phyloP scores from a whole-genome alignment of 1,140 invertebrate genomes.

The Delia radicum region DNA sequence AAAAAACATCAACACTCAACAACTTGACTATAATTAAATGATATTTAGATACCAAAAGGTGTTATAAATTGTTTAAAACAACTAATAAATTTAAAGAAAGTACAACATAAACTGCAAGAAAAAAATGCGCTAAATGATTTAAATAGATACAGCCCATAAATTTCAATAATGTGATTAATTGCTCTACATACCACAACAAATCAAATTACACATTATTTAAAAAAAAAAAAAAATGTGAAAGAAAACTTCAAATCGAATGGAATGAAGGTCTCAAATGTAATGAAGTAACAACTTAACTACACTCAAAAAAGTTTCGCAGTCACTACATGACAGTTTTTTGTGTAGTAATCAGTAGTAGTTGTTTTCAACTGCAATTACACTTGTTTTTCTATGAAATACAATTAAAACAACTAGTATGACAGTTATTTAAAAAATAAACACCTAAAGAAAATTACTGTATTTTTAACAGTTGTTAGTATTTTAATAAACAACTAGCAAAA shows the following conservation, averaged over 20 bases:
- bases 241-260: too few relatives aligned
- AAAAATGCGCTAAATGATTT: neutral
- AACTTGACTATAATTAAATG: neutral
- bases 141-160: neutral
- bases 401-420: too few relatives aligned
- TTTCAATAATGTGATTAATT: neutral
- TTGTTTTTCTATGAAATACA: too few relatives aligned
- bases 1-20: neutral
- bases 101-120: neutral
- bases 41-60: neutral
- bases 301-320: too few relatives aligned
- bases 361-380: too few relatives aligned
- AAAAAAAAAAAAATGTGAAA: neutral
- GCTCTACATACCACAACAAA: neutral
- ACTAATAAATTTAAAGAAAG: neutral
- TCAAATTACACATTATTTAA: neutral
- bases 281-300: too few relatives aligned
- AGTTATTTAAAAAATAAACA: too few relatives aligned
- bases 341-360: too few relatives aligned
- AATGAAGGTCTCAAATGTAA: neutral
- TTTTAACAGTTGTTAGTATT: too few relatives aligned
- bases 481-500: too few relatives aligned
- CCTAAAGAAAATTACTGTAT: too few relatives aligned
- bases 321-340: too few relatives aligned
- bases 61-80: neutral